Conservation (phyloP, 2,888 invertebrate species). For the Scaptodrosophila latifasciaeformis region DNA sequence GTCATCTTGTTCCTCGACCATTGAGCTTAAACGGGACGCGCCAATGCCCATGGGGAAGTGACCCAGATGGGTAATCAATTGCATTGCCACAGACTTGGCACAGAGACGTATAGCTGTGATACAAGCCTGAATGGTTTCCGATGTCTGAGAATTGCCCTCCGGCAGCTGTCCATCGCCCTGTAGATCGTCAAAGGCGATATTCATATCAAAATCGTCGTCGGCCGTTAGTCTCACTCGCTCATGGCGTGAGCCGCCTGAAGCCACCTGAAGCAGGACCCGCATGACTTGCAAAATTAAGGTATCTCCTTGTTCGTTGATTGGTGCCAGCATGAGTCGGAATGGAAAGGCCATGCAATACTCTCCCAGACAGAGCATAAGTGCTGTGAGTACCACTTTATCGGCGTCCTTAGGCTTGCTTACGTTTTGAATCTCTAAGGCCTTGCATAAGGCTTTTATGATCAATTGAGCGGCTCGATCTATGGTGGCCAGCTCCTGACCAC, state of each 20-base stretch:
- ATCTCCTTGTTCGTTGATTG: conserved; percentile 70
- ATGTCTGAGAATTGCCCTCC: conserved; percentile 72
- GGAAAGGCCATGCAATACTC: conserved; percentile 95
- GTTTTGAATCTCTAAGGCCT: conserved; percentile 74
- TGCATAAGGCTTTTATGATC: conserved; percentile 72
- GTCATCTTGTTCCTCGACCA: conserved; percentile 95
- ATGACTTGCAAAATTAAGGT: conserved; percentile 82
- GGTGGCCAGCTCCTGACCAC: conserved; percentile 68
- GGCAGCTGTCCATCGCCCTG: conserved; percentile 65
- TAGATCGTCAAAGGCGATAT: conserved; percentile 72
- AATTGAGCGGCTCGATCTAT: conserved; percentile 72
- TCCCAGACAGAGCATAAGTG: conserved; percentile 90
- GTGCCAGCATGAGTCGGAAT: conserved; percentile 78
- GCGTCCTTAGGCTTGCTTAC: conserved; percentile 72
- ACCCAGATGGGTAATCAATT: conserved; percentile 92
- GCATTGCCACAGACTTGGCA: conserved; percentile 81
- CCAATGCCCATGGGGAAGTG: conserved; percentile 96
- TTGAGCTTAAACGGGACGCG: conserved; percentile 90
- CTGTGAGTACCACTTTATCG: conserved; percentile 75
- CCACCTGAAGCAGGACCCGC: conserved; percentile 77
- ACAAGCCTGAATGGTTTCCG: conserved; percentile 76
- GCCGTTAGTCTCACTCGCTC: conserved; percentile 72
- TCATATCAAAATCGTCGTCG: conserved; percentile 75
- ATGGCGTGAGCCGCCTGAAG: conserved; percentile 70
- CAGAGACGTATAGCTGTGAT: conserved; percentile 78